Percentiles rank a stretch among this genome's conserved stretches.
Conservation (phyloP, 2,113 vertebrate genomes). For the Oreotrochilus melanogaster region DNA sequence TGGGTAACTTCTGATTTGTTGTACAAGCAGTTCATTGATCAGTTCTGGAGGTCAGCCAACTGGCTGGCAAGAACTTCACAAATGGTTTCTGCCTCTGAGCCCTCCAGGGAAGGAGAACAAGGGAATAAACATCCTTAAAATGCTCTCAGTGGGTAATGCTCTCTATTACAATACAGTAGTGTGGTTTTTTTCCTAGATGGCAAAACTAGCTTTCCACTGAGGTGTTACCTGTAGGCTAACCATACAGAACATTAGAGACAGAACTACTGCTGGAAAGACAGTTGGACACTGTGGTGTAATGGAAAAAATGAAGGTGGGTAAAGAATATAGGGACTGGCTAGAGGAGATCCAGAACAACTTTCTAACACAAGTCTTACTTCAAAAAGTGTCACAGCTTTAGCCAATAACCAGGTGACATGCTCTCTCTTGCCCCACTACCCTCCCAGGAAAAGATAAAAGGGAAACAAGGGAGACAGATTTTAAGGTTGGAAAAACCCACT, state of each 20-base stretch:
- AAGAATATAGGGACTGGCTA: neutral
- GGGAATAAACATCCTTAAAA: neutral
- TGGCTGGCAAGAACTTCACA: neutral
- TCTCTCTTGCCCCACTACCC: no score
- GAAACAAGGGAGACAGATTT: no score
- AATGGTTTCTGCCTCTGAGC: neutral
- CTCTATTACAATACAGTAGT: accelerated
- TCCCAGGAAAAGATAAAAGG: no score
- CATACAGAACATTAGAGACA: neutral
- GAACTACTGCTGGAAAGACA: neutral
- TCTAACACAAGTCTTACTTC: neutral
- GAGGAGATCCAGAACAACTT: neutral
- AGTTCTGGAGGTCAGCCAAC: neutral
- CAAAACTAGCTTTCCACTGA: neutral
- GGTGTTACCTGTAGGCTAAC: neutral
- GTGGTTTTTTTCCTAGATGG: neutral
- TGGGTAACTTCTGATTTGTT: neutral
- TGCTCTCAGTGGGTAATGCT: neutral
- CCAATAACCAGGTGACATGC: no score
- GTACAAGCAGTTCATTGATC: neutral
- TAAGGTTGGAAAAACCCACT: no score
- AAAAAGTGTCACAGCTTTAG: no score
- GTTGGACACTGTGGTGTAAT: neutral
- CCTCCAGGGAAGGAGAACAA: neutral
- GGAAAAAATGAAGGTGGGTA: neutral